Base-by-base conservation (phyloP, 2,888 invertebrate genomes). In the Parnassius smintheus region DNA sequence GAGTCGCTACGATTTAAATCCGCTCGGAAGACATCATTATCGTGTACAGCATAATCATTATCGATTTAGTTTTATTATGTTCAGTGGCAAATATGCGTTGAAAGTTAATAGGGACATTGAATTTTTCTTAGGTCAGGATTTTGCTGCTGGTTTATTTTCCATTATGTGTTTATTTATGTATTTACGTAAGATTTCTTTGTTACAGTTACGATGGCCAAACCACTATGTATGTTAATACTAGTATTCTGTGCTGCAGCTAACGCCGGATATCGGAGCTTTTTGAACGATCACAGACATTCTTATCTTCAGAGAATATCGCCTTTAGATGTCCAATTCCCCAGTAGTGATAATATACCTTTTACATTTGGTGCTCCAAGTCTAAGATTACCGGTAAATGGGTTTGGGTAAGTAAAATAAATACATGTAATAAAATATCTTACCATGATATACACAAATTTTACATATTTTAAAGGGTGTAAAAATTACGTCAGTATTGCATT, bases 341-440 rank as follows among this genome's bases (percentile, higher is more conserved):
- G 60, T 49, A 58, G 55, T n/a, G 22, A 42, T 11, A 64, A 55
- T 57, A 13, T 56, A 62, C 13, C 62, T 41, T 59, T 62, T 44
- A n/a, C 60, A 41, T 59, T 63, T 9, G 10, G 65, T 66, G 1
- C 67, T 1, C 74, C 76, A 2, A 68, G 83, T 1, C 77, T 78
- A 46, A 80, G 89, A 65, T 66, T 85, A 18, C 80, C 86, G 0
- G 85, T 87, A 0, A 75, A 69, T 66, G 89, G 74, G 13, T 71
- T 72, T 56, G 75, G 74, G 75, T 75, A 69, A 70, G 73, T 9
- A 11, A n/a, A 13, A 18, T 44, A 45, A 18, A 22, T 44, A 25
- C 1, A 7, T 35, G 3, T 35, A 7, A 35, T 35, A 35, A 35
- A 35, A 0, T 4, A 1, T 35, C 7, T 35, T 35, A 35, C 18